Conservation (phyloP, 2,113 vertebrate genomes). For the Calypte anna region DNA sequence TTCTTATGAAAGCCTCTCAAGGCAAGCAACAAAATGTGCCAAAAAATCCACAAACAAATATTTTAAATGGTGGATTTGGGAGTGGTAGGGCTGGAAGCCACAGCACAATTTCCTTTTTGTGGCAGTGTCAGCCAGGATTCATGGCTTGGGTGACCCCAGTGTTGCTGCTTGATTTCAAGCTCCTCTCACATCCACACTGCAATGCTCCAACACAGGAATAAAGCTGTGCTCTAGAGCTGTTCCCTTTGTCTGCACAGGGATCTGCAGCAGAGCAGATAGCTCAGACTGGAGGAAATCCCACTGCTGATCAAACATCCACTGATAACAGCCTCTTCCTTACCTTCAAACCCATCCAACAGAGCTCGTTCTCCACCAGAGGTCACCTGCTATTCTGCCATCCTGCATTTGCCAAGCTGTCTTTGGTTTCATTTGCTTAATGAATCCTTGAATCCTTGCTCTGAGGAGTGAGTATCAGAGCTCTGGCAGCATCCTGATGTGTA, state of each 20-base stretch:
- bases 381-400: neutral
- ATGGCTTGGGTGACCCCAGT: neutral
- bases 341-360: neutral
- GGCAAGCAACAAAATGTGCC: neutral
- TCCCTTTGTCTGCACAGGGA: neutral
- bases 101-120: neutral
- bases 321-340: neutral
- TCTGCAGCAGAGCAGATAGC: neutral
- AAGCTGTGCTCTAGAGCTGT: neutral
- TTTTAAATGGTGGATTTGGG: neutral
- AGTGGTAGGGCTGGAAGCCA: neutral
- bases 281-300: neutral
- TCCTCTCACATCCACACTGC: accelerated
- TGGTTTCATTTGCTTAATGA: neutral
- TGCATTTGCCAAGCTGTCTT: neutral
- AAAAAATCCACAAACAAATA: neutral
- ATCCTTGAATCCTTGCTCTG: neutral
- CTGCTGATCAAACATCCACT: neutral
- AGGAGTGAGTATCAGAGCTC: neutral
- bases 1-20: neutral
- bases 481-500: neutral
- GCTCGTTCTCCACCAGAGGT: neutral
- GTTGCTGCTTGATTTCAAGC: neutral
- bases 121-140: neutral
- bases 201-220: neutral